Evolutionary conservation across 2,888 invertebrate genomes (phyloP), one percentile per base, ranked within the genome.

Genomic region (Ischnura elegans): DNA sequence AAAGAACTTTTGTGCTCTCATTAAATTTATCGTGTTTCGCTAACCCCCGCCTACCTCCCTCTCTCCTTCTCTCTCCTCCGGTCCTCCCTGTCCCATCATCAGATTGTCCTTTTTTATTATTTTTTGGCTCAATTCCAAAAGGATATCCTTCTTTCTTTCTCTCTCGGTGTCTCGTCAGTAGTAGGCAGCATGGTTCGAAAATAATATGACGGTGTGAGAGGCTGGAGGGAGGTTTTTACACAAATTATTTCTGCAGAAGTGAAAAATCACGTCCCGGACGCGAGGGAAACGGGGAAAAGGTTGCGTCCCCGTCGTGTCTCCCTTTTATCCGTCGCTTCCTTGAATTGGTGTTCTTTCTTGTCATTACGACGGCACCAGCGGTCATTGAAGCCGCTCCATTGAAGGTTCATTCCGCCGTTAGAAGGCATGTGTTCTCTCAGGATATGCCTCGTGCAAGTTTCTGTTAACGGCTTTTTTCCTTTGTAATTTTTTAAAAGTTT

Each of bases 91-190:
- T 90, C n/a, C 90, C 90, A 90, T 90, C 90, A 90, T 90, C 90
- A 90, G 90, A 90, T 90, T 90, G 61, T 90, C 90, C 90, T 55
- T 61, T n/a, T n/a, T n/a, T n/a, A n/a, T n/a, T n/a, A n/a, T n/a
- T n/a, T n/a, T 51, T 90, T 90, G 90, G 90, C 90, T 90, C 90
- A 61, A 90, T 90, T 90, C 90, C 90, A 90, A 90, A 45, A 90
- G 90, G 90, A 90, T 90, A 66, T 90, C 61, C 61, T 61, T 45
- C 66, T 42, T 42, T 36, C 43, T 42, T 61, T 45, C 66, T 42
- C 55, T 36, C 43, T 42, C 90, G 36, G 51, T 51, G 51, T 10
- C 16, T 13, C 51, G 51, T 13, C 51, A 51, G 16, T 19, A 51
- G 51, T 1, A 51, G 51, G 51, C 76, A 61, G 61, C 61, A 25